Base-by-base conservation (phyloP, 1,140 invertebrate genomes). In the Euschistus heros region DNA sequence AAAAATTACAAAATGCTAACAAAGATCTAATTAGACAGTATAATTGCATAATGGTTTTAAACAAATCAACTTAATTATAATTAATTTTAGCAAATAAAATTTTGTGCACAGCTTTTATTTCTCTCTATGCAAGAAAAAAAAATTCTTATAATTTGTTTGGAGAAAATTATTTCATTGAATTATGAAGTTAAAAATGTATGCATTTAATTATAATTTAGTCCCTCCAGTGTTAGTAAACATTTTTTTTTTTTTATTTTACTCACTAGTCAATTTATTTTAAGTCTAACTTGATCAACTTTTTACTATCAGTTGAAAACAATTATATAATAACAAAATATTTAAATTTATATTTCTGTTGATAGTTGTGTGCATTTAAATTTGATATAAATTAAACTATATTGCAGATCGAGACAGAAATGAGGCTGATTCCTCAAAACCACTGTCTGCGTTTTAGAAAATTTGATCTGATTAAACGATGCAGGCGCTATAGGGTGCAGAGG, bases 391-490 rank as follows among this genome's bases (percentile, higher is more conserved):
- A 44, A 14, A 46, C 26, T 42, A 33, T 4, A 44, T 46, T 62
- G 42, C 61, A 62, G 61, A 42, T 42, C 8, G 73, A 82, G 52
- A 76, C 79, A 68, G 78, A 78, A 22, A 86, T 87, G 84, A 76
- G 80, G 66, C 79, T 83, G 71, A 82, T 89, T 65, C 87, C 87
- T 4, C 87, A 62, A 18, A 42, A 18, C 4, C 61, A 62, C 10
- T 62, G 61, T 13, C 61, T 42, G 15, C 15, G 61, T 10, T 42
- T 42, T 22, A 46, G 61, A 26, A 62, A 46, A 30, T 62, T 62
- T 46, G 61, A 62, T 26, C 30, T 62, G 20, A 62, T 62, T 5
- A 62, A 62, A 30, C 4, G 61, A 37, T 62, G 61, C 13, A 4
- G 61, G 10, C 22, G 30, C 55, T 59, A 59, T 22, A 59, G 55